A percentile compares a stretch with the other conserved stretches of the same genome.
Conservation (phyloP, 2,113 vertebrate genomes). For the Agelaius tricolor region DNA sequence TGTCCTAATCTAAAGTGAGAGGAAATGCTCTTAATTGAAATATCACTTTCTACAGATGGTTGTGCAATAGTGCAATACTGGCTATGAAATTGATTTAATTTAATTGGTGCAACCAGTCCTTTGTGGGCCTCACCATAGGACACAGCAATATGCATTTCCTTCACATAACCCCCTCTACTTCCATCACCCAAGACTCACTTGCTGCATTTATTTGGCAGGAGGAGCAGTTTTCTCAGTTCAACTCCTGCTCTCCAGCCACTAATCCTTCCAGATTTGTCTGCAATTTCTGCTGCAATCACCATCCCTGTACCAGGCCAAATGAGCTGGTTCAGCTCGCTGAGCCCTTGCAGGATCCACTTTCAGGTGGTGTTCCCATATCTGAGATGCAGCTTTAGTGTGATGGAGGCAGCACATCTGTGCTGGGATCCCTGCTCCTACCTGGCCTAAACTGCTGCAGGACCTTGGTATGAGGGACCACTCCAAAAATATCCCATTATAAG, state of each 20-base stretch:
- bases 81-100: background rate
- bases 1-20: background rate
- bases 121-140: background rate
- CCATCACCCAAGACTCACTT: background rate
- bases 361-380: background rate
- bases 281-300: background rate
- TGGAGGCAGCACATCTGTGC: background rate
- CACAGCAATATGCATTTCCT: background rate
- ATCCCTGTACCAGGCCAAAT: background rate
- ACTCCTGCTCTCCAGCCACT: background rate
- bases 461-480: background rate
- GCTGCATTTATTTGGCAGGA: background rate
- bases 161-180: background rate
- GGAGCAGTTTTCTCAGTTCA: background rate
- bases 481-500: background rate
- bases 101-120: background rate
- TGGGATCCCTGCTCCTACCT: background rate
- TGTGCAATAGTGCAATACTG: background rate
- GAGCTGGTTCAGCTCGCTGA: background rate
- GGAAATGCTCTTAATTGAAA: slow-evolving; percentile 8
- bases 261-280: background rate
- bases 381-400: background rate
- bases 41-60: background rate
- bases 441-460: background rate
- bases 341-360: background rate